Evolutionary conservation across 2,797 vertebrate species (phyloP), one percentile per base, ranked within the genome.

Genomic region (Chelon auratus): DNA sequence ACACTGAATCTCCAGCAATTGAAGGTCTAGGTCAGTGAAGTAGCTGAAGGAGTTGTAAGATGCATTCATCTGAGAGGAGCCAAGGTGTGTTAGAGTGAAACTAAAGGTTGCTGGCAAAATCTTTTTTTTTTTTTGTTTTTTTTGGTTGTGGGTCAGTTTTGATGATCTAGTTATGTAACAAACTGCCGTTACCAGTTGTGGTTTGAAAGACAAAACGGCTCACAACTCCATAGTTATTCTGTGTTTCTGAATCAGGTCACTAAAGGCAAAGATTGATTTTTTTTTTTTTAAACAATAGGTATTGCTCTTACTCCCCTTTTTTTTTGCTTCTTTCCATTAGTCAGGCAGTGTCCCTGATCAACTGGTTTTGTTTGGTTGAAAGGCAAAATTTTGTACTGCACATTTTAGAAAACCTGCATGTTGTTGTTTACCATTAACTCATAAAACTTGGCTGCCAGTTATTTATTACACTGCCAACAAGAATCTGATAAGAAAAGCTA

Each of bases 21-120:
- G 66, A 61, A 70, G 55, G 66, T 75, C 20, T 11, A 30, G 57
- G 9, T 62, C 55, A 58, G 43, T 15, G 24, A 66, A 39, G 36
- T n/a, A 65, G 12, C 39, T 24, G 36, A 30, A 14, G 22, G 18
- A 63, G 48, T 1, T 68, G 7, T 63, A 11, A 10, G 18, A 62
- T 7, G 8, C 24, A 14, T n/a, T 54, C 5, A 4, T 5, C 26
- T 4, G 3, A 4, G 45, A 55, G 12, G 45, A 58, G 13, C 48
- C 39, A 15, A n/a, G 26, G 5, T 26, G 6, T 39, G 14, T 65
- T 1, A 33, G 10, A 1, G 15, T 39, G 17, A 24, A 50, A 12
- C 5, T 51, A 22, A 62, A 67, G 42, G 45, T 18, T 11, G 26
- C 37, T 36, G 4, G 20, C 14, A 18, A 24, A 40, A 3, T 52